These are phyloP conservation scores for Yasuhikotakia modesta DNA, from an alignment of 2,797 vertebrate genomes.

Conservation along the genomic window DNA sequence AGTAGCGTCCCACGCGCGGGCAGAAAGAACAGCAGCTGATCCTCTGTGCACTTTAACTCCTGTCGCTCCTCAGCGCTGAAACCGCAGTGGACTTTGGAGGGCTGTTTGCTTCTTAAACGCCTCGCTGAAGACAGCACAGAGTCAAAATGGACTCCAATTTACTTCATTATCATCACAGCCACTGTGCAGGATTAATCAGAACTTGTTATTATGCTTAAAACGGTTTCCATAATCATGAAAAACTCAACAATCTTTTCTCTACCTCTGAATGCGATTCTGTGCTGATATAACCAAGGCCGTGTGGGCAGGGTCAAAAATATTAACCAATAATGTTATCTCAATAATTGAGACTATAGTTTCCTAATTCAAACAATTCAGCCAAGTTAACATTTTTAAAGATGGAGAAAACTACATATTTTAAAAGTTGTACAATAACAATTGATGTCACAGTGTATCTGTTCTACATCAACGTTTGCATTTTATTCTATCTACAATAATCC, in stretches of 20 bases:
- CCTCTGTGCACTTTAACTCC: constrained; percentile 67
- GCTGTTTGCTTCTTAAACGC: neutral
- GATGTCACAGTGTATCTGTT: too few relatives aligned
- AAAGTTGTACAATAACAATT: too few relatives aligned
- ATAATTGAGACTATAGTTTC: neutral
- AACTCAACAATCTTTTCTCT: neutral
- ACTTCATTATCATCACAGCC: neutral
- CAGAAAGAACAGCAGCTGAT: constrained; percentile 68
- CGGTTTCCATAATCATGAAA: too few relatives aligned
- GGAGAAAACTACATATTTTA: neutral
- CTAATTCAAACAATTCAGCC: neutral
- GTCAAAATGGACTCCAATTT: neutral
- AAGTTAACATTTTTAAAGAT: neutral
- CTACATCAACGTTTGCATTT: too few relatives aligned
- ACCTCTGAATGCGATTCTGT: too few relatives aligned
- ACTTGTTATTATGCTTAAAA: neutral
- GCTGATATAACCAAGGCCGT: neutral
- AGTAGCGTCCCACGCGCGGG: constrained; percentile 73
- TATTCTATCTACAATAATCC: too few relatives aligned
- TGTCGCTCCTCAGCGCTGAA: constrained; percentile 49
- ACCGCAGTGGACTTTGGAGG: constrained; percentile 6
- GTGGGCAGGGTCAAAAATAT: neutral
- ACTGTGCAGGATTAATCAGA: neutral
- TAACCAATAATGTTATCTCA: neutral
- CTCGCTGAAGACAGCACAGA: neutral